These are phyloP conservation scores for Micromys minutus DNA, from an alignment of 2,113 vertebrate genomes.

Conservation along the genomic window DNA sequence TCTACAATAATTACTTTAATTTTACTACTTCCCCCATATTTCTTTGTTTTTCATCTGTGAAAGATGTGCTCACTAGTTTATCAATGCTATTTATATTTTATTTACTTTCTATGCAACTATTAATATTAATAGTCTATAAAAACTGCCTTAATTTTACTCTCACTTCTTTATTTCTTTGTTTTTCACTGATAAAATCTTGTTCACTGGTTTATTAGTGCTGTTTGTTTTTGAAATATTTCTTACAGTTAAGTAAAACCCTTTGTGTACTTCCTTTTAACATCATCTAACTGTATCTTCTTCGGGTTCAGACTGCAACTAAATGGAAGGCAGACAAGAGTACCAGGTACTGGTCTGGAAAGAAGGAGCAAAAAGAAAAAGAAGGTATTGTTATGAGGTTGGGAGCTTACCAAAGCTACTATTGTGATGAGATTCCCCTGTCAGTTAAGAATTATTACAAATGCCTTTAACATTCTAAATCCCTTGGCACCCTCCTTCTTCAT, in stretches of 20 bases:
- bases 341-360: conserved; percentile 30
- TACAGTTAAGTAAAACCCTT: neutral
- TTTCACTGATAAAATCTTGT: neutral
- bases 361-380: neutral
- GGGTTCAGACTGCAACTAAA: neutral
- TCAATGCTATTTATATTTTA: neutral
- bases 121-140: conserved; percentile 2
- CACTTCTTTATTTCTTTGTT: neutral
- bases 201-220: neutral
- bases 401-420: conserved; percentile 20
- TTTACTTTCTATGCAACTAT: conserved; percentile 36
- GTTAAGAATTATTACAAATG: conserved; percentile 2
- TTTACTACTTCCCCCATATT: neutral
- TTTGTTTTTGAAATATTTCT: neutral
- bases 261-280: conserved; percentile 21
- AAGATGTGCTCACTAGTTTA: neutral
- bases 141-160: neutral
- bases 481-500: conserved; percentile 26
- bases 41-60: neutral
- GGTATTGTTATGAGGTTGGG: neutral
- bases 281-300: neutral
- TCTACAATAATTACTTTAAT: conserved; percentile 11
- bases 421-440: conserved; percentile 51
- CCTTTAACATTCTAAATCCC: conserved; percentile 11
- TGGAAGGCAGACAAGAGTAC: neutral